Base-by-base conservation (phyloP, 2,888 invertebrate genomes). In the Synergus japonicus region DNA sequence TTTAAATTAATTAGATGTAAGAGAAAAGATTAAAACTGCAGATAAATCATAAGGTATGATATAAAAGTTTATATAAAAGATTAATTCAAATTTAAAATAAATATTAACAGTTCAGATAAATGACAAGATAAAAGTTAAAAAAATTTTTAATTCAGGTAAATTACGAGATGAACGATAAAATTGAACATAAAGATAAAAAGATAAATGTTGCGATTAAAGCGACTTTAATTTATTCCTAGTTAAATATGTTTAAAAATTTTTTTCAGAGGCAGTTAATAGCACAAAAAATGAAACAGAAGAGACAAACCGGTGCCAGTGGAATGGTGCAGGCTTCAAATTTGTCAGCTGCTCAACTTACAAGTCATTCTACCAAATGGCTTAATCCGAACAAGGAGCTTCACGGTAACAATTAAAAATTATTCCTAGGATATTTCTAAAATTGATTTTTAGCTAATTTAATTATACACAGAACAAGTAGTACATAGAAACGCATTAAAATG, bases 291-390 rank as follows among this genome's bases (percentile, higher is more conserved):
- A 95, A 96, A 87, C 96, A 97, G 89, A 97, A 97, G 90, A 93
- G 97, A 77, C 96, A 97, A 89, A 96, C 96, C 81, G 92, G 92
- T n/a, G 92, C 92, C 49, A 95, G 96, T 76, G 97, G 97, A 49
- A 96, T 97, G 96, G 96, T 97, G 58, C 97, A 97, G 90, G 96
- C 97, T 9, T 97, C 97, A 79, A 97, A 97, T 92, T 93, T 96
- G 82, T 94, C 96, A 88, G 95, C 95, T 85, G 94, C 94, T 83
- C 95, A 95, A 77, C 94, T 95, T 12, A 95, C 94, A 89, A 92
- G 91, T 84, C 94, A 96, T 83, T 95, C 95, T 63, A 95, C 95
- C 89, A 96, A 95, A 86, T 95, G 95, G 85, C 82, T 85, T 77
- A 91, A 93, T 84, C 92, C 94, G 54, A 93, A 93, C 43, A 94